Evolutionary conservation across 2,888 invertebrate genomes (phyloP).

Genomic region (Ditula angustiorana): DNA sequence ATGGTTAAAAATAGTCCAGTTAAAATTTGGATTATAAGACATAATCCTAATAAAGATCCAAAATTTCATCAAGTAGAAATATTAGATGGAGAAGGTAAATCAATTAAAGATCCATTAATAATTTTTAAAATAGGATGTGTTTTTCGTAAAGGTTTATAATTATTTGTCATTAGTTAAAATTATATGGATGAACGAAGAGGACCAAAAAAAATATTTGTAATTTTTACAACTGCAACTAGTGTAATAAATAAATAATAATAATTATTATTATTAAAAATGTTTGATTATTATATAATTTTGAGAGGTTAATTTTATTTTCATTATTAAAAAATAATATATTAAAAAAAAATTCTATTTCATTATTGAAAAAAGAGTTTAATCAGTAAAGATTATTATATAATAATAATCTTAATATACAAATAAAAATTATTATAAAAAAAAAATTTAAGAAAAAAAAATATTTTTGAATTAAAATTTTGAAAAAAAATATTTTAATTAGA

Average conservation of each 20-base stretch:
- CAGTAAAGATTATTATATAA: conserved; percentile 59
- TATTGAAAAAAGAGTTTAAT: conserved; percentile 64
- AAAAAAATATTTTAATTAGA: conserved; percentile 87
- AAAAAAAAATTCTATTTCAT: conserved; percentile 55
- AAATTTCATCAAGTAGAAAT: conserved; percentile 89
- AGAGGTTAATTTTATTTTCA: conserved; percentile 77
- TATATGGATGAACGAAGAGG: conserved; percentile 74
- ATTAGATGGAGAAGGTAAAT: conserved; percentile 86
- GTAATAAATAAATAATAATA: conserved; percentile 86
- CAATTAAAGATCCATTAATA: conserved; percentile 85
- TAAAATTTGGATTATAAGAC: conserved; percentile 87
- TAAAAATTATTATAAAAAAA: conserved; percentile 50
- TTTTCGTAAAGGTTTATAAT: conserved; percentile 70
- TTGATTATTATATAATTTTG: conserved; percentile 83
- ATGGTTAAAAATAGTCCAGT: conserved; percentile 89
- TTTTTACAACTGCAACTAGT: conserved; percentile 85
- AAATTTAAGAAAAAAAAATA: conserved; percentile 53
- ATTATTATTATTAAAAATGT: conserved; percentile 79
- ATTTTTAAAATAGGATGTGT: conserved; percentile 83
- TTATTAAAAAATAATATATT: conserved; percentile 56
- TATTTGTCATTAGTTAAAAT: conserved; percentile 73
- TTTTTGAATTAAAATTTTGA: no score
- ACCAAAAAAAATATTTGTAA: conserved; percentile 83
- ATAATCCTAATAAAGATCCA: conserved; percentile 87
- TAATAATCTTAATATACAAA: conserved; percentile 52